A percentile compares a stretch with the other conserved stretches of the same genome.
Conservation (phyloP, 2,888 invertebrate species). For the Eremobia ochroleuca region DNA sequence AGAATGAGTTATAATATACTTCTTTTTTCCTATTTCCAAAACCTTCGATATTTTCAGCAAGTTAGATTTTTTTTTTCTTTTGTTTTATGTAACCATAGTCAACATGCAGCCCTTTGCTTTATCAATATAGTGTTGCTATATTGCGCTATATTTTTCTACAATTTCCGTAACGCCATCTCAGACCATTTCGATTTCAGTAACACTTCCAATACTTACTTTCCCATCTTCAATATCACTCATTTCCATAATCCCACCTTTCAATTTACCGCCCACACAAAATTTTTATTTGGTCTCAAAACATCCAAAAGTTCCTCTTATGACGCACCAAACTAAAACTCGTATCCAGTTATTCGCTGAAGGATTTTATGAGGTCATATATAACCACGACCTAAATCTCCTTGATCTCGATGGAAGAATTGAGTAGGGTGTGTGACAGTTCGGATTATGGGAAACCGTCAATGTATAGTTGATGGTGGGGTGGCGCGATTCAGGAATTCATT, state of each 20-base stretch:
- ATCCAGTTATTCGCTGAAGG: slow-evolving; percentile 61
- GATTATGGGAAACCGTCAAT: slow-evolving; percentile 72
- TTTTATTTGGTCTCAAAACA: slow-evolving; percentile 53
- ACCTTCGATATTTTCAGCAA: background rate
- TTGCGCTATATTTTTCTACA: background rate
- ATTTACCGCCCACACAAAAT: slow-evolving; percentile 41
- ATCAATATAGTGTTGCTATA: background rate
- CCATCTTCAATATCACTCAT: slow-evolving; percentile 39
- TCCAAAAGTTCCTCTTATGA: slow-evolving; percentile 53
- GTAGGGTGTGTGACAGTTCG: slow-evolving; percentile 75
- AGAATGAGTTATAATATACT: background rate
- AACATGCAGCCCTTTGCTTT: background rate
- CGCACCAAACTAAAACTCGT: slow-evolving; percentile 59
- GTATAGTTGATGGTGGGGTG: slow-evolving; percentile 54
- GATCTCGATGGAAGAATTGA: slow-evolving; percentile 74
- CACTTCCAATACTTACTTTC: background rate
- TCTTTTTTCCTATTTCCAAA: no score
- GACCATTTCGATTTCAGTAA: slow-evolving; percentile 14
- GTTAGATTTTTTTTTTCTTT: background rate
- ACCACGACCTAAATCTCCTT: slow-evolving; percentile 75
- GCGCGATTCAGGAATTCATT: slow-evolving; percentile 49
- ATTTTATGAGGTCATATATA: slow-evolving; percentile 75
- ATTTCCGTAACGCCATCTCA: background rate
- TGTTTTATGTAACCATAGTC: fast-evolving
- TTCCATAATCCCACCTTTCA: slow-evolving; percentile 47